Conservation (phyloP, 2,113 vertebrate genomes). For the Struthidea cinerea region DNA sequence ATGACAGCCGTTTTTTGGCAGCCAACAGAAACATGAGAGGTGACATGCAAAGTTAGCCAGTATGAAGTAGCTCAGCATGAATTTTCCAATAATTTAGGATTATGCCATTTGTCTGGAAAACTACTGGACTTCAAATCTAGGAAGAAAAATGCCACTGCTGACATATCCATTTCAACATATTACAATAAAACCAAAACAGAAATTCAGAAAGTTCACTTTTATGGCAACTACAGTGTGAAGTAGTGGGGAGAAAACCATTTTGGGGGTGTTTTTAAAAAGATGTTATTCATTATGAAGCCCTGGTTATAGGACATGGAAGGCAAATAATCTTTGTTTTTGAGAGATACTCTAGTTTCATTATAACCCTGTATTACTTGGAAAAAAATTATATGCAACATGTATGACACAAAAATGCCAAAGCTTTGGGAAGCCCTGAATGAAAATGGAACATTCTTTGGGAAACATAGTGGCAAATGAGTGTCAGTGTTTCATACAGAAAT, state of each 20-base stretch:
- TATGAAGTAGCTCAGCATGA: not conserved
- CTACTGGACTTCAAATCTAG: not conserved
- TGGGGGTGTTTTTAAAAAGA: not conserved
- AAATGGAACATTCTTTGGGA: not conserved
- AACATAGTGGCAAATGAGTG: not conserved
- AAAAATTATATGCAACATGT: not conserved
- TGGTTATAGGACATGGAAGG: not conserved
- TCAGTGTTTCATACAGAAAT: not conserved
- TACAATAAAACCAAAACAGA: not conserved
- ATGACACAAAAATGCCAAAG: not conserved
- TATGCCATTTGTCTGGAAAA: not conserved
- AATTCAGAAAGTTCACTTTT: not conserved
- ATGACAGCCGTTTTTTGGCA: not conserved
- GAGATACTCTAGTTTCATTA: not conserved
- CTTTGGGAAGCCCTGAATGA: not conserved
- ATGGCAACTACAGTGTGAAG: not conserved
- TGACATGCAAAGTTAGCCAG: not conserved
- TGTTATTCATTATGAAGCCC: not conserved
- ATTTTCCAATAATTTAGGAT: not conserved
- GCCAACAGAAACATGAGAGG: not conserved
- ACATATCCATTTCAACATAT: not conserved
- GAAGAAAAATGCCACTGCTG: not conserved
- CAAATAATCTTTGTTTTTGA: not conserved
- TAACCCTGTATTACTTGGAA: rapidly evolving
- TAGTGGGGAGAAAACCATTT: not conserved